phyloP scores from a whole-genome alignment of 2,113 vertebrate genomes.

The Felis chaus region DNA sequence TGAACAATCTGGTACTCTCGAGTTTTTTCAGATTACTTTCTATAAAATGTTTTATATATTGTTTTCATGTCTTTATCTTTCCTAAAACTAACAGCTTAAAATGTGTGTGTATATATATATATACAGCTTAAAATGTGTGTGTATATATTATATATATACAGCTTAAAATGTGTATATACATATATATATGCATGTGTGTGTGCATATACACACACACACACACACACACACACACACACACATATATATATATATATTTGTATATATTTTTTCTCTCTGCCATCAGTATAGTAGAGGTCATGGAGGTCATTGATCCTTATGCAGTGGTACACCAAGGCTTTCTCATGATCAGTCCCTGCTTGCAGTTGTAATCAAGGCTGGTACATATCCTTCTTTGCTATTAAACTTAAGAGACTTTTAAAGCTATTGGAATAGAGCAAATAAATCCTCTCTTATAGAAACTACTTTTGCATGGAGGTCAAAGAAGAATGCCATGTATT shows the following conservation, averaged over 20 bases:
- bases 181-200: too few species aligned
- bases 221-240: too few species aligned
- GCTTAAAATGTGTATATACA: too few species aligned
- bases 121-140: too few species aligned
- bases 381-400: neutral
- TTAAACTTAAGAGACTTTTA: neutral
- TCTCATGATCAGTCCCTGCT: neutral
- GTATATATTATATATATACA: too few species aligned
- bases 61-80: neutral
- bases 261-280: neutral
- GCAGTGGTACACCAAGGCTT: neutral
- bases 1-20: neutral
- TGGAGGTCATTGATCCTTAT: neutral
- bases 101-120: neutral
- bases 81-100: neutral
- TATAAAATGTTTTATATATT: neutral
- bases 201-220: too few species aligned
- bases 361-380: neutral
- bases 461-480: neutral
- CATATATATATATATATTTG: too few species aligned
- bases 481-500: neutral
- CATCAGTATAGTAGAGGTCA: neutral
- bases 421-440: neutral
- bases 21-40: neutral
- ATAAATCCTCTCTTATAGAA: neutral